Base-by-base conservation (phyloP, 2,797 vertebrate species). In the Leontopithecus rosalia region DNA sequence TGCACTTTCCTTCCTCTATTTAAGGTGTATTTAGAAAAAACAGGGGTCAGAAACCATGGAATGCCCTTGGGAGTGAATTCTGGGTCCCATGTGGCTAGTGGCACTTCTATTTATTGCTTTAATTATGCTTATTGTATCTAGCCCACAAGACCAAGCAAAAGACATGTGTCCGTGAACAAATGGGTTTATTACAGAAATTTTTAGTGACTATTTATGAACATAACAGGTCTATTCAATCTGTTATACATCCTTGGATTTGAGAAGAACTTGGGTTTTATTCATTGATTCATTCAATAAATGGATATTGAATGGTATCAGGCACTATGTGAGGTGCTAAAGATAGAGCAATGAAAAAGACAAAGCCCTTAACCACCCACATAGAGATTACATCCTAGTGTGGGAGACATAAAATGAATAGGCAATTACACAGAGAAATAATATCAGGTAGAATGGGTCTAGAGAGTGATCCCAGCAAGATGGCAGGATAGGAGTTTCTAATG, bases 61-160 rank as follows among this genome's bases (percentile, higher is more conserved):
- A 97, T 91, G n/a, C 57, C 76, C 55, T 82, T 55, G 58, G 72
- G 83, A 95, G 4, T 92, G 33, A 96, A 93, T 91, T 98, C 76
- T 82, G 67, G 52, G 36, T 80, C 95, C 91, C n/a, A 0, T 64
- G 72, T 92, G 94, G 46, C 46, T 82, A 90, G 61, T 72, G 41
- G 36, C 95, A 96, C 75, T 96, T 95, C 97, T 79, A 97, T 95
- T 97, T 97, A 96, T 97, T 93, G 58, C 77, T 97, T 95, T 97
- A 97, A 97, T 97, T 96, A 97, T 75, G 14, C 58, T 92, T 97
- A 84, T 73, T 93, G 58, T 88, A 88, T 85, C 55, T 64, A 88
- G 36, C 77, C 41, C 48, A 79, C 24, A 91, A 89, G 61, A 95
- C 70, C 57, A 96, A 95, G 57, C 50, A 89, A 95, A 94, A 89